These are phyloP conservation scores for Drosophila aff. DNA, from an alignment of 1,140 invertebrate species.

Conservation along the genomic window DNA sequence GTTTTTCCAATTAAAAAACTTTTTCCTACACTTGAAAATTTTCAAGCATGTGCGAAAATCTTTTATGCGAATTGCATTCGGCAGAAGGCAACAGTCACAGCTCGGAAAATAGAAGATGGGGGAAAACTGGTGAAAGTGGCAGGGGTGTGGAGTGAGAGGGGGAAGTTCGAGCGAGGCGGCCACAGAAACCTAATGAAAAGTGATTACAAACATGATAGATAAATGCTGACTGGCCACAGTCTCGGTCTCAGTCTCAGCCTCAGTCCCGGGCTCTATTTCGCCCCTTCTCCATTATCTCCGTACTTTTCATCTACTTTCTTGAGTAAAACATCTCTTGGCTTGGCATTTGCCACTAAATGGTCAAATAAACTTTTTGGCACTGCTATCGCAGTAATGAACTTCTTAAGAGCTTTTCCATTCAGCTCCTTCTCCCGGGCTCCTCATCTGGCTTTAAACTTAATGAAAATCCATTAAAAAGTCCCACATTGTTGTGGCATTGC, in stretches of 20 bases:
- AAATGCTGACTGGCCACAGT: slow-evolving; percentile 66
- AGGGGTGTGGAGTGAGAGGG: background rate
- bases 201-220: slow-evolving; percentile 84
- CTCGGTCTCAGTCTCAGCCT: slow-evolving; percentile 12
- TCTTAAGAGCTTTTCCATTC: slow-evolving; percentile 78
- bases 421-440: background rate
- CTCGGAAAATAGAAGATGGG: slow-evolving; percentile 3
- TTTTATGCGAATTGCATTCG: slow-evolving; percentile 82
- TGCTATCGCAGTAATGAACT: slow-evolving; percentile 81
- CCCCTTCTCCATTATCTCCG: background rate
- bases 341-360: slow-evolving; percentile 73
- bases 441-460: slow-evolving; percentile 60
- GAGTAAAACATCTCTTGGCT: slow-evolving; percentile 76
- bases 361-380: slow-evolving; percentile 80
- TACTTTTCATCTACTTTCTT: slow-evolving; percentile 36
- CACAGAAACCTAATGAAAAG: slow-evolving; percentile 81
- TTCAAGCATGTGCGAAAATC: slow-evolving; percentile 81
- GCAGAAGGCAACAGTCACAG: slow-evolving; percentile 59
- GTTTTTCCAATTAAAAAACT: slow-evolving; percentile 83
- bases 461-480: slow-evolving; percentile 84
- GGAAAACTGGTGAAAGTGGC: background rate
- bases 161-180: slow-evolving; percentile 21
- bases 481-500: slow-evolving; percentile 66
- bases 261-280: background rate
- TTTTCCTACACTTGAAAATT: slow-evolving; percentile 79